These are phyloP conservation scores for Notospermus geniculatus DNA, from an alignment of 1,140 invertebrate species.

Conservation along the genomic window DNA sequence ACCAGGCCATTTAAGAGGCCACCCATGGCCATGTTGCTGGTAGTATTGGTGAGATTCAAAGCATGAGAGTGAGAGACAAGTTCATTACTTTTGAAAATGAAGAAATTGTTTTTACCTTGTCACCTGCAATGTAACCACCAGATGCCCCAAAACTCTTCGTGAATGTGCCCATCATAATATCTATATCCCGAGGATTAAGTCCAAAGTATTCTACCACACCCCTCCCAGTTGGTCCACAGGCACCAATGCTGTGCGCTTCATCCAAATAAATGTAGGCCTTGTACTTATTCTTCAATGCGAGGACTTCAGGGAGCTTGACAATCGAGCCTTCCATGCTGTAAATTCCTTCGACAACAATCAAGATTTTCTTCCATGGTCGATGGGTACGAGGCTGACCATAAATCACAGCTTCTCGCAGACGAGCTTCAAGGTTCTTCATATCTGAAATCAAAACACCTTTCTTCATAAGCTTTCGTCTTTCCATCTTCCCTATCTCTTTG, in stretches of 20 bases:
- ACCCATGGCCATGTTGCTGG: too few species aligned
- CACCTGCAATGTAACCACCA: constrained; percentile 94
- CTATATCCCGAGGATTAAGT: constrained; percentile 82
- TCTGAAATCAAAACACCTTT: constrained; percentile 60
- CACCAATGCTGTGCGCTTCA: constrained; percentile 95
- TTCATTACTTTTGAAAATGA: too few species aligned
- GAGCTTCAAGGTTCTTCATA: constrained; percentile 79
- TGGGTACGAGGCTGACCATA: constrained; percentile 76
- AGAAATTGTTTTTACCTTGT: constrained; percentile 64
- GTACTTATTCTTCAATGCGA: constrained; percentile 92
- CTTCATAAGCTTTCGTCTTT: too few species aligned
- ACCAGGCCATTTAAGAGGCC: too few species aligned
- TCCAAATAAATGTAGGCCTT: constrained; percentile 88
- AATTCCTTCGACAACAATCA: constrained; percentile 93
- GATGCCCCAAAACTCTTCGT: constrained; percentile 94
- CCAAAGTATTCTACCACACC: constrained; percentile 87
- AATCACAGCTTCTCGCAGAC: constrained; percentile 74
- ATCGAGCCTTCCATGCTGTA: constrained; percentile 99
- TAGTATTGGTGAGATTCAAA: too few species aligned
- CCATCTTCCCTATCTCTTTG: too few species aligned
- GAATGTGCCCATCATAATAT: constrained; percentile 96
- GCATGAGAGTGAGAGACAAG: too few species aligned
- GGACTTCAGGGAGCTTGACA: constrained; percentile 81
- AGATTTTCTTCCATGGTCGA: constrained; percentile 86
- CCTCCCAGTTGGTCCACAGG: constrained; percentile 81